These are phyloP conservation scores for Thomomys bottae DNA, from an alignment of 2,113 vertebrate genomes.

Conservation along the genomic window DNA sequence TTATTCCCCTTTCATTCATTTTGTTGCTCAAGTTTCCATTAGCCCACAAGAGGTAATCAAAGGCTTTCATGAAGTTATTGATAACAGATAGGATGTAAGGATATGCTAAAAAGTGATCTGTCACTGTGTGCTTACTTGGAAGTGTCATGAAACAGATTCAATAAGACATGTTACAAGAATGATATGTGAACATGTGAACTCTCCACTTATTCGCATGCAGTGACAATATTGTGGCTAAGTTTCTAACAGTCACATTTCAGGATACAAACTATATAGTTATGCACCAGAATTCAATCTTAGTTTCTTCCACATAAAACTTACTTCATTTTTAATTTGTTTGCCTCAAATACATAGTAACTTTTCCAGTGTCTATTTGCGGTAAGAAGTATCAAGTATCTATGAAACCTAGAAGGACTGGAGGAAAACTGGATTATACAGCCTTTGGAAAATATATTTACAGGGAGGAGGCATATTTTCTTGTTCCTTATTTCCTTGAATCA, in stretches of 20 bases:
- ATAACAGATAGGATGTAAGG: constrained; percentile 36
- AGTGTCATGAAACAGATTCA: not conserved
- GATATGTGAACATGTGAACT: not conserved
- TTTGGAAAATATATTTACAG: not conserved
- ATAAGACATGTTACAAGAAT: not conserved
- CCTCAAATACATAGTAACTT: not conserved
- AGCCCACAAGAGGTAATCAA: not conserved
- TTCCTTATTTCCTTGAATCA: not conserved
- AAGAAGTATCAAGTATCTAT: not conserved
- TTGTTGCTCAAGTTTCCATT: constrained; percentile 2
- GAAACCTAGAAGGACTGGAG: not conserved
- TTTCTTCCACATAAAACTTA: not conserved
- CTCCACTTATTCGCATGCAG: not conserved
- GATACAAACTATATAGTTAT: not conserved
- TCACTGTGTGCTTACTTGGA: not conserved
- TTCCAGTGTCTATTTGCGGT: not conserved
- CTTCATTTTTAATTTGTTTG: not conserved
- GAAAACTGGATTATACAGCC: not conserved
- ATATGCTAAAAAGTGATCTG: not conserved
- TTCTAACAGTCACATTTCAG: not conserved
- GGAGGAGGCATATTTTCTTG: not conserved
- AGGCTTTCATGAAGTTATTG: not conserved
- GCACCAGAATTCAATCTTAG: not conserved
- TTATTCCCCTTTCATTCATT: not conserved
- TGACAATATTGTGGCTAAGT: not conserved